phyloP scores from a whole-genome alignment of 2,113 vertebrate genomes.

The Meriones unguiculatus region DNA sequence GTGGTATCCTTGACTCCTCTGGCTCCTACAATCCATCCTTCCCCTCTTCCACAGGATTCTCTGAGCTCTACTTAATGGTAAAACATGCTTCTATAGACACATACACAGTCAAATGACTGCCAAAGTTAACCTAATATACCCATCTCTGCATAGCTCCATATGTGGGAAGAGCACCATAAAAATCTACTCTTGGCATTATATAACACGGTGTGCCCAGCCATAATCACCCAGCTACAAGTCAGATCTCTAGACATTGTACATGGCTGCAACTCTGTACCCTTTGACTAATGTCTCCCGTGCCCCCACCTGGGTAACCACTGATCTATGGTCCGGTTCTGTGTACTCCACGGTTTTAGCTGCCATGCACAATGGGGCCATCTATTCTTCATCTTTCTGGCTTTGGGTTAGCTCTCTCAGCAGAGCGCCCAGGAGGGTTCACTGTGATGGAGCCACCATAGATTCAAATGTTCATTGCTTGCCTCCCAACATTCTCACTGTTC shows the following conservation, averaged over 20 bases:
- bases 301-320: neutral
- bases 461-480: too few species aligned
- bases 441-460: too few species aligned
- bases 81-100: neutral
- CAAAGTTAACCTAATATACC: neutral
- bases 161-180: neutral
- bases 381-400: neutral
- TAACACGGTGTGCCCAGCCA: neutral
- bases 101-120: neutral
- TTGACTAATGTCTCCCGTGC: neutral
- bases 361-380: neutral
- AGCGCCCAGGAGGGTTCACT: neutral
- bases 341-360: neutral
- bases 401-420: neutral
- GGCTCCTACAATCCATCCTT: neutral
- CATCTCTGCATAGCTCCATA: neutral
- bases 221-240: neutral
- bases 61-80: neutral
- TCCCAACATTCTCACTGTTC: too few species aligned
- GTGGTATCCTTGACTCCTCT: neutral
- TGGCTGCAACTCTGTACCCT: neutral
- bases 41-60: neutral
- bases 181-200: neutral
- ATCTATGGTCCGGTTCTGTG: neutral
- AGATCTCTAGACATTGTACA: neutral